Evolutionary conservation across 2,113 vertebrate species (phyloP).

Genomic region (Sterna hirundo): DNA sequence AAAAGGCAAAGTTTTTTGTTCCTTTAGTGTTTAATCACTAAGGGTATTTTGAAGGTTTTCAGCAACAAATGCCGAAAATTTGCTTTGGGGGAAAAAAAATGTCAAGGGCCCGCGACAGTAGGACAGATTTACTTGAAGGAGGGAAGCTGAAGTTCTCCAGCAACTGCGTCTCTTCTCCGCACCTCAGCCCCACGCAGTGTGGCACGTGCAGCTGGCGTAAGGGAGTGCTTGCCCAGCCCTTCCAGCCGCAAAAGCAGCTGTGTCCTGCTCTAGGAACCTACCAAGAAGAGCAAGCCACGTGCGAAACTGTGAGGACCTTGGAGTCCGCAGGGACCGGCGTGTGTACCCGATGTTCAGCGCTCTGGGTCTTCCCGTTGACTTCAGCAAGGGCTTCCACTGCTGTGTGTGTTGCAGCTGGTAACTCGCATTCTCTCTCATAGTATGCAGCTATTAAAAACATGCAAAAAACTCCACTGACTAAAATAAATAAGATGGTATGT

Average conservation of each 20-base stretch:
- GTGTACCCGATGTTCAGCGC: neutral
- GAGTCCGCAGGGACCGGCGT: neutral
- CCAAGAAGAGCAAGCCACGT: neutral
- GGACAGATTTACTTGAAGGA: neutral
- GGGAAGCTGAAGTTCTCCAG: neutral
- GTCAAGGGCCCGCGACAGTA: neutral
- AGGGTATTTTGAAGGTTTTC: neutral
- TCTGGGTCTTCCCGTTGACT: neutral
- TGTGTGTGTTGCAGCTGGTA: neutral
- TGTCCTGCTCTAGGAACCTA: neutral
- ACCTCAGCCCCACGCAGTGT: fast-evolving
- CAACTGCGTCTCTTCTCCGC: neutral
- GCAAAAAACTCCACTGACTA: neutral
- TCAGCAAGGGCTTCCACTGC: neutral
- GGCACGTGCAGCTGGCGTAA: neutral
- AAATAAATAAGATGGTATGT: neutral
- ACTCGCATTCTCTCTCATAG: neutral
- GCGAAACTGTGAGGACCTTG: neutral
- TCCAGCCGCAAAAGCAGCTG: neutral
- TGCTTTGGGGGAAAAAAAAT: neutral
- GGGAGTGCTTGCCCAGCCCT: neutral
- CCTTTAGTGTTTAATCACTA: neutral
- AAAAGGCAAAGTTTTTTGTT: neutral
- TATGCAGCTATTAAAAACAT: neutral
- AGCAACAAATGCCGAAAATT: neutral